These are phyloP conservation scores for Neoscelio sp. DNA, from an alignment of 2,888 invertebrate species.

Conservation along the genomic window DNA sequence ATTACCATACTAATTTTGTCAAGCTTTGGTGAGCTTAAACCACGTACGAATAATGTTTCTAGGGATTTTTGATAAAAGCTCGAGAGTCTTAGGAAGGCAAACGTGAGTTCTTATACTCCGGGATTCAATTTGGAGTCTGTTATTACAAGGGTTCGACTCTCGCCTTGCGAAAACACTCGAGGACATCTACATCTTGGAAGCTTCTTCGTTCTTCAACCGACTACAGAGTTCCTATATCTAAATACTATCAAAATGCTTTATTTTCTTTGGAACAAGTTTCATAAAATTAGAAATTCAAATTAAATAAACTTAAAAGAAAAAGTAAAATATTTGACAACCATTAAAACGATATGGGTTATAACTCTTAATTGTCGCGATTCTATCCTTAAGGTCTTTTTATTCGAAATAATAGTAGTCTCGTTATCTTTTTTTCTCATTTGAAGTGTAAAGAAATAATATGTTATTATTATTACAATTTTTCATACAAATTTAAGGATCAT, in stretches of 20 bases:
- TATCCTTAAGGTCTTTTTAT: too few species aligned
- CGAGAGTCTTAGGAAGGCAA: constrained; percentile 70
- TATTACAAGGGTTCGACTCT: constrained; percentile 83
- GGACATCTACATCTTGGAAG: constrained; percentile 81
- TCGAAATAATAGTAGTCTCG: too few species aligned
- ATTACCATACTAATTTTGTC: too few species aligned
- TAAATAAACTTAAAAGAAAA: constrained; percentile 25
- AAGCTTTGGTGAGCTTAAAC: constrained; percentile 45
- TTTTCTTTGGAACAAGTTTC: constrained; percentile 61
- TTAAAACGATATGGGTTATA: constrained; percentile 2
- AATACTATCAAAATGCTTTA: constrained; percentile 67
- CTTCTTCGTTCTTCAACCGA: constrained; percentile 71
- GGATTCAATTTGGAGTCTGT: constrained; percentile 83
- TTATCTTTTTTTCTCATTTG: too few species aligned
- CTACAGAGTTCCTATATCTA: constrained; percentile 64
- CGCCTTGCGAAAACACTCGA: constrained; percentile 83
- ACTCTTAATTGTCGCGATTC: not conserved
- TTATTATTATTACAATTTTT: too few species aligned
- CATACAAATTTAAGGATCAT: too few species aligned
- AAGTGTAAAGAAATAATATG: too few species aligned
- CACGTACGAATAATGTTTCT: constrained; percentile 60
- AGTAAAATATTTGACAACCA: not conserved
- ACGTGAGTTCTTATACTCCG: constrained; percentile 77
- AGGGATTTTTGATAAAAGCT: constrained; percentile 68
- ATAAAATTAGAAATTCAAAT: constrained; percentile 55